phyloP scores from a whole-genome alignment of 2,113 vertebrate genomes.

The Oostethus manadensis region DNA sequence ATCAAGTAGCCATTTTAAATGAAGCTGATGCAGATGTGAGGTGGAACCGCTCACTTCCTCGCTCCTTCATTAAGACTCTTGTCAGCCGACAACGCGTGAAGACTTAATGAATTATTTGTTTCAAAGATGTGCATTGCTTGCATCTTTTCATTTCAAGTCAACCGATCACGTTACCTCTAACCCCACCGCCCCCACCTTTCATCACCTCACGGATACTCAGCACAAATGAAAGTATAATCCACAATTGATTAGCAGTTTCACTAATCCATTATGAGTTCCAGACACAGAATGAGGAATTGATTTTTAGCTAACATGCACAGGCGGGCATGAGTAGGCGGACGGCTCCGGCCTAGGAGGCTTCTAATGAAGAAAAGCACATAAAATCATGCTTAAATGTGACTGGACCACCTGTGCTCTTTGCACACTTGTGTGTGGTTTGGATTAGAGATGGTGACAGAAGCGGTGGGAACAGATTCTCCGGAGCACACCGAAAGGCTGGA shows the following conservation, averaged over 20 bases:
- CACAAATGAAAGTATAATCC: conserved; percentile 11
- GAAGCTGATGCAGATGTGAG: conserved; percentile 27
- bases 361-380: background rate
- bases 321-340: too few relatives aligned
- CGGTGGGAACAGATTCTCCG: conserved; percentile 40
- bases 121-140: background rate
- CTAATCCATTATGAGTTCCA: conserved; percentile 25
- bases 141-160: background rate
- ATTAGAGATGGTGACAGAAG: conserved; percentile 11
- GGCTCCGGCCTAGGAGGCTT: background rate
- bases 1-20: conserved; percentile 22
- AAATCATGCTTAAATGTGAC: background rate
- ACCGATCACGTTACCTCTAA: too few relatives aligned
- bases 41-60: conserved; percentile 10
- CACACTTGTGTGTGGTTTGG: background rate
- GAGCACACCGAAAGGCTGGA: conserved; percentile 40
- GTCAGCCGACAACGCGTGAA: background rate
- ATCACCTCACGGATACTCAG: background rate
- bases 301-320: conserved; percentile 2
- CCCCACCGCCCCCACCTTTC: background rate
- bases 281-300: conserved; percentile 39
- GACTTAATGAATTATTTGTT: background rate
- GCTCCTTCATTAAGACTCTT: conserved; percentile 6
- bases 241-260: conserved; percentile 29
- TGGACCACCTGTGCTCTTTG: background rate